Evolutionary conservation across 2,113 vertebrate genomes (phyloP).

Genomic region (Pedionomus torquatus): DNA sequence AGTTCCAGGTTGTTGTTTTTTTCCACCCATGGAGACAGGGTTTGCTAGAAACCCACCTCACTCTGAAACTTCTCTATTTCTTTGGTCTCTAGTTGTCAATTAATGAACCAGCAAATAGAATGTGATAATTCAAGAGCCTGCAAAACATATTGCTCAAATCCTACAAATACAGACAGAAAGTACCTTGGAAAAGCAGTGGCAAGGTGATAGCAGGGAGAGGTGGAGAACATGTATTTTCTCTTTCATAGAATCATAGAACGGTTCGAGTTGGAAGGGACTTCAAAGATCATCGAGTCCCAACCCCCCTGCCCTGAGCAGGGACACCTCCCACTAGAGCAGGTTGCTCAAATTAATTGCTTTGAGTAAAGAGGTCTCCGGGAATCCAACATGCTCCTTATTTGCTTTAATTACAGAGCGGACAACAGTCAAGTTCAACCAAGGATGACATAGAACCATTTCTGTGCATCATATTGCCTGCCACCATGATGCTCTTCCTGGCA

Average conservation of each 20-base stretch:
- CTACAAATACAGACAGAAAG: neutral
- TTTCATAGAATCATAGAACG: neutral
- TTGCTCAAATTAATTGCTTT: too few species aligned
- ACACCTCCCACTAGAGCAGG: too few species aligned
- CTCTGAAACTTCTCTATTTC: neutral
- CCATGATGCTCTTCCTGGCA: conserved; percentile 82
- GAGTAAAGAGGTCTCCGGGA: neutral
- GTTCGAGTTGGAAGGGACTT: too few species aligned
- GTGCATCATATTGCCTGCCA: conserved; percentile 82
- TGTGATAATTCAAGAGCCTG: neutral
- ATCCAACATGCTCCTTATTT: neutral
- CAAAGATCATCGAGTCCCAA: too few species aligned
- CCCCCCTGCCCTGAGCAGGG: too few species aligned
- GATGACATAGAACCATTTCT: conserved; percentile 80
- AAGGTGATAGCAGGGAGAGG: neutral
- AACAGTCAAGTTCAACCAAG: conserved; percentile 73
- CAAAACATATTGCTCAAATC: neutral
- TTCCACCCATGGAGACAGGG: neutral
- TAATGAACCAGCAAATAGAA: neutral
- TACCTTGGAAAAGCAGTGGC: neutral
- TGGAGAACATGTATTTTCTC: neutral
- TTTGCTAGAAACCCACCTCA: neutral
- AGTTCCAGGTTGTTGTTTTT: neutral
- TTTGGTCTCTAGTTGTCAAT: neutral
- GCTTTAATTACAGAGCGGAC: conserved; percentile 75